phyloP scores from a whole-genome alignment of 1,140 invertebrate genomes.

The Tetragonula clypearis region DNA sequence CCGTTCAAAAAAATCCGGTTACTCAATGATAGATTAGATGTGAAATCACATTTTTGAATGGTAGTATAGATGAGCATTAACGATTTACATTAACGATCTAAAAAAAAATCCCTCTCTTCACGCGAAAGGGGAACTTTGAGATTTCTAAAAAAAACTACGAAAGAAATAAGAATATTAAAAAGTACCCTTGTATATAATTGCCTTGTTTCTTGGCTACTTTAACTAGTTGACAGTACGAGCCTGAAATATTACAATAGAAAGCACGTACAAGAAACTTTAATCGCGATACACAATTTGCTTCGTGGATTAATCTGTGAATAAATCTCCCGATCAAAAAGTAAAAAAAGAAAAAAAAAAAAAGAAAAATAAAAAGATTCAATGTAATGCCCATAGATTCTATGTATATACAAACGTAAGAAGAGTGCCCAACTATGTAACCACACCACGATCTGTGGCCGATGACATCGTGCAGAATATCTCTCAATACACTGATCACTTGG shows the following conservation, averaged over 20 bases:
- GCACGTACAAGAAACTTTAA: not conserved
- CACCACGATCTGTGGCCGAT: conserved; percentile 59
- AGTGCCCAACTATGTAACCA: conserved; percentile 67
- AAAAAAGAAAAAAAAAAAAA: conserved; percentile 31
- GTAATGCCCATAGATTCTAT: conserved; percentile 59
- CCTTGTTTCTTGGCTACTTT: not conserved
- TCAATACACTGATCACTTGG: too few relatives aligned
- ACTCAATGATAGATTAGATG: not conserved
- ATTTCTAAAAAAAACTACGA: not conserved
- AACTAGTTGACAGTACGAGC: not conserved
- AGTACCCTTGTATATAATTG: not conserved
- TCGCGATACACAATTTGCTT: not conserved
- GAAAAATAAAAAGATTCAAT: conserved; percentile 31
- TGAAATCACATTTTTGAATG: not conserved
- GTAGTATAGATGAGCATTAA: not conserved
- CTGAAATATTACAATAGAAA: not conserved
- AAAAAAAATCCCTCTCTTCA: not conserved
- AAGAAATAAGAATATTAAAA: conserved; percentile 3
- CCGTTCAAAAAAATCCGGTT: not conserved
- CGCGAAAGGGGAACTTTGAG: not conserved
- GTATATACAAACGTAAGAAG: conserved; percentile 66
- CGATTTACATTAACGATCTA: not conserved
- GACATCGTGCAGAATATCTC: conserved; percentile 60
- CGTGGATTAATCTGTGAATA: not conserved
- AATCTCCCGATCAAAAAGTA: conserved; percentile 2